Evolutionary conservation across 2,113 vertebrate genomes (phyloP).

Genomic region (Craseonycteris thonglongyai): DNA sequence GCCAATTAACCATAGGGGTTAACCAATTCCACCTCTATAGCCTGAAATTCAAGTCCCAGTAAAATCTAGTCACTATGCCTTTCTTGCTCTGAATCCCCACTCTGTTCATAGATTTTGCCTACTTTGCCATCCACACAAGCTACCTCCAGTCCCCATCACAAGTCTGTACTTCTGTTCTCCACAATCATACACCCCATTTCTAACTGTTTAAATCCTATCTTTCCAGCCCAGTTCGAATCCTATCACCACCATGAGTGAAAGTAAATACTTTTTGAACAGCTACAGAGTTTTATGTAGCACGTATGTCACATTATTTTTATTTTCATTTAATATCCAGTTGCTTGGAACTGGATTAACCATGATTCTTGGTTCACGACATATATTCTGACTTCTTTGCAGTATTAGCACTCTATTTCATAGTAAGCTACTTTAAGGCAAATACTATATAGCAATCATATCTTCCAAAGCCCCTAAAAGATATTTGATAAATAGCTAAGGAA

Average conservation of each 20-base stretch:
- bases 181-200: not conserved
- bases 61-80: not conserved
- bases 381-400: not conserved
- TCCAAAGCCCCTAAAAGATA: not conserved
- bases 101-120: not conserved
- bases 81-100: not conserved
- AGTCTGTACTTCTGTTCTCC: not conserved
- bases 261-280: not conserved
- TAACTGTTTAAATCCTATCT: not conserved
- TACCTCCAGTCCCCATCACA: not conserved
- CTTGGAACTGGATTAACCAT: not conserved
- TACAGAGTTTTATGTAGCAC: not conserved
- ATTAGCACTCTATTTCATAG: not conserved
- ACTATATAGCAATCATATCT: not conserved
- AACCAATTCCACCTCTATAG: not conserved
- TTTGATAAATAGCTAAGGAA: not conserved
- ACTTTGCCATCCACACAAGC: not conserved
- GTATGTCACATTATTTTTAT: not conserved
- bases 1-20: not conserved
- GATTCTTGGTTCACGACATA: not conserved
- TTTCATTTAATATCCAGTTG: not conserved
- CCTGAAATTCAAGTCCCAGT: not conserved
- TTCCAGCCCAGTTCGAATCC: not conserved
- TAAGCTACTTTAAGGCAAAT: not conserved
- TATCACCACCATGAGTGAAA: not conserved